Conservation (phyloP, 2,113 vertebrate species). For the Zeus faber region DNA sequence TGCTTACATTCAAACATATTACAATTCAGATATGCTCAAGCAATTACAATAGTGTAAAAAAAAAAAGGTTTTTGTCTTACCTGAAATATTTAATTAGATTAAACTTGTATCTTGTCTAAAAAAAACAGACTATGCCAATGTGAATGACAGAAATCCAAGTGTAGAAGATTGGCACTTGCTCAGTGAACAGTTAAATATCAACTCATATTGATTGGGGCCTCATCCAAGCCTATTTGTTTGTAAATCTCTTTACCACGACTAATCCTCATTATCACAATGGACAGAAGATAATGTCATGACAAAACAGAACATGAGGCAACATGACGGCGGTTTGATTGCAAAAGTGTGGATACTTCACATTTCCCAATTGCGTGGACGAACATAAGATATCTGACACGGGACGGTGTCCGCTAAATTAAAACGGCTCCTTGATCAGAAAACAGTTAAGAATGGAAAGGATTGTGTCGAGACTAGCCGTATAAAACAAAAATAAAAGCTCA, state of each 20-base stretch:
- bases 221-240: slow-evolving; percentile 65
- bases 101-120: slow-evolving; percentile 65
- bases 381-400: too few species aligned
- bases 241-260: slow-evolving; percentile 57
- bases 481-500: too few species aligned
- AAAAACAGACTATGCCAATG: slow-evolving; percentile 60
- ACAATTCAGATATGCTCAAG: too few species aligned
- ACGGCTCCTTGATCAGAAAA: too few species aligned
- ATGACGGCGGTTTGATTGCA: slow-evolving; percentile 2
- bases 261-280: slow-evolving; percentile 20
- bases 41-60: not conserved
- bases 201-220: slow-evolving; percentile 76
- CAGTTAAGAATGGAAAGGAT: too few species aligned
- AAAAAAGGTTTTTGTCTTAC: slow-evolving; percentile 62
- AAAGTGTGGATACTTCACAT: slow-evolving; percentile 29
- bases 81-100: slow-evolving; percentile 58
- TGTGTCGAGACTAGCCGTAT: too few species aligned
- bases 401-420: too few species aligned
- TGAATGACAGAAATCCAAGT: slow-evolving; percentile 52
- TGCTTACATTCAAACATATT: not conserved
- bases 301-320: not conserved
- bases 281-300: slow-evolving; percentile 11
- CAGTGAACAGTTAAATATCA: slow-evolving; percentile 76
- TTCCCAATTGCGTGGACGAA: too few species aligned
- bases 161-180: slow-evolving; percentile 62